Percentiles rank a stretch among this genome's conserved stretches.
Conservation (phyloP, 2,113 vertebrate genomes). For the Oncorhynchus clarkii region DNA sequence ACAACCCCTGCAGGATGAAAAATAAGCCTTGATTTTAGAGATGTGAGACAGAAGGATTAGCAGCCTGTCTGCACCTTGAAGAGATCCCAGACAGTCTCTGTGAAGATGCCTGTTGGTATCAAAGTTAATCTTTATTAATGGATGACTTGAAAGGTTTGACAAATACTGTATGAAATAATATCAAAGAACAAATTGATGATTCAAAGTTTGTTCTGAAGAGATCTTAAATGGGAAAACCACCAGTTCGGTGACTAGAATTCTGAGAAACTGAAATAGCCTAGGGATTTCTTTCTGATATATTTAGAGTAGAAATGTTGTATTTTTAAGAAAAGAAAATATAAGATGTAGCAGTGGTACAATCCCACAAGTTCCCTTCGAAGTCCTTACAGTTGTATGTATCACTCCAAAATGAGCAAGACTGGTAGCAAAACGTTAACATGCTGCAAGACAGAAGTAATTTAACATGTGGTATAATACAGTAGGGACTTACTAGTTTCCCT, state of each 20-base stretch:
- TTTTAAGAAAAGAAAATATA: neutral
- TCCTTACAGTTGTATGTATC: neutral
- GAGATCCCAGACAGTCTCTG: constrained; percentile 27
- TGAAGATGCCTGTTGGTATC: constrained; percentile 43
- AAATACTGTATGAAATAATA: constrained; percentile 37
- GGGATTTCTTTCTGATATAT: too few relatives aligned
- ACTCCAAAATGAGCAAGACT: neutral
- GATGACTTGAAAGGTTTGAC: constrained; percentile 45
- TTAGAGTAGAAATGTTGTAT: too few relatives aligned
- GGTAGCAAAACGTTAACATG: neutral
- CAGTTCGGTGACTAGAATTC: neutral
- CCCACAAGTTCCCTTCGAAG: neutral
- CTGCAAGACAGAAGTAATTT: too few relatives aligned
- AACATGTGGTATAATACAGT: too few relatives aligned
- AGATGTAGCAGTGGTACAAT: neutral
- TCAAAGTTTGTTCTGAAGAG: constrained; percentile 3
- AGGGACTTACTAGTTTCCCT: too few relatives aligned
- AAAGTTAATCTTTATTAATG: constrained; percentile 58
- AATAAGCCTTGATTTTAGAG: constrained; percentile 58
- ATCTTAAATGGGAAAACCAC: neutral
- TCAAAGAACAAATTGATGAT: constrained; percentile 29
- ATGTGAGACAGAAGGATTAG: constrained; percentile 54
- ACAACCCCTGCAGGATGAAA: constrained; percentile 43
- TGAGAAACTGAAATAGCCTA: neutral
- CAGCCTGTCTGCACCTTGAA: constrained; percentile 43